Evolutionary conservation across 2,797 vertebrate species (phyloP), one percentile per base, ranked within the genome.

Genomic region (Scyliorhinus canicula): DNA sequence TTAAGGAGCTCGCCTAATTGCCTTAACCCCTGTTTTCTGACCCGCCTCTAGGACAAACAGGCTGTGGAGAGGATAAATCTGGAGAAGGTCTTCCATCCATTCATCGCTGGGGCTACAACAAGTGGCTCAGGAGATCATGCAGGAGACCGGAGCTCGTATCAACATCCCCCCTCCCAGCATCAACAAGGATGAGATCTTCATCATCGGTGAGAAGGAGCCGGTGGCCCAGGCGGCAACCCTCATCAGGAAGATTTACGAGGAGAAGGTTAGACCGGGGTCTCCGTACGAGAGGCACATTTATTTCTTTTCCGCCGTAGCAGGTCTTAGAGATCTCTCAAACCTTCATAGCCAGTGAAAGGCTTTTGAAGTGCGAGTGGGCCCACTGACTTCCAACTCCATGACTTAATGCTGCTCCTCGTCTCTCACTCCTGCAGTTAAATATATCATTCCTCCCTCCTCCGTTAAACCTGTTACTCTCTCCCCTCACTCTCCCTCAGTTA

Each of bases 171-270:
- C 97, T 0, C 97, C 97, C 40, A 98, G 97, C 95, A 96, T 98
- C 95, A 97, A 96, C 95, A 97, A 98, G 95, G 98, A 97, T 21
- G 97, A 98, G 96, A 97, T 98, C 16, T 97, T 98, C 96, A 98
- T 98, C 96, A 98, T 97, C 0, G 97, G 97, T 3, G 97, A 98
- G 96, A 98, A 98, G 96, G 97, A 98, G 95, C 97, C 98, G 0
- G 97, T 98, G 0, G 97, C 97, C 14, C 96, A 98, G 95, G 97
- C 97, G 0, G 96, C 98, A n/a, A 96, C 85, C 95, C 97, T 96
- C 77, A 97, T 98, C 95, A 96, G 97, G 67, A 97, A 97, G 95
- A 97, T 97, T 95, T 98, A 97, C 6, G 97, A 98, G 7, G 97
- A 98, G 95, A 98, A 97, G 97, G 98, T 98, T 95, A 63, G n/a